phyloP scores from a whole-genome alignment of 2,113 vertebrate genomes.

The Psephotus haematonotus region DNA sequence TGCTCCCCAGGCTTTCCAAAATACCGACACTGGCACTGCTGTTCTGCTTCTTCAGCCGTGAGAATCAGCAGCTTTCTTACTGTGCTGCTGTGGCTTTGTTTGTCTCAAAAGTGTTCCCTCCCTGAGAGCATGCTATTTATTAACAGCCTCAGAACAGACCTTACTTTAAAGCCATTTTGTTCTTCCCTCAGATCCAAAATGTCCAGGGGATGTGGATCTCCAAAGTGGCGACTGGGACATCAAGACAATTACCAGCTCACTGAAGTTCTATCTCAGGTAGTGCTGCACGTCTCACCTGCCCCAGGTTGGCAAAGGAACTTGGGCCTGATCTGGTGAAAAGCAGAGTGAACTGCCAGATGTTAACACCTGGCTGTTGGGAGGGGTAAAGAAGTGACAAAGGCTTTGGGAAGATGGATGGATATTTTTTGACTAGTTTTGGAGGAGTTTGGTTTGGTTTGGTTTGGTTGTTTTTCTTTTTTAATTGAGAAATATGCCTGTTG shows the following conservation, averaged over 20 bases:
- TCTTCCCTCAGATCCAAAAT: slow-evolving; percentile 81
- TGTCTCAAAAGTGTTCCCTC: accelerated
- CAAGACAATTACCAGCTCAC: slow-evolving; percentile 95
- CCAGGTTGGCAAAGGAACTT: accelerated
- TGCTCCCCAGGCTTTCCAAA: not conserved
- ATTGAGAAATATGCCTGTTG: not conserved
- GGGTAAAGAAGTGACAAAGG: not conserved
- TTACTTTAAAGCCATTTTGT: not conserved
- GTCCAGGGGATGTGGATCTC: slow-evolving; percentile 90
- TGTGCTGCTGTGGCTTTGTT: not conserved
- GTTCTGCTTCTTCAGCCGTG: not conserved
- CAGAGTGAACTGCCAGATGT: not conserved
- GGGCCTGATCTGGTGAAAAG: not conserved
- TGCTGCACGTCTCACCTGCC: not conserved
- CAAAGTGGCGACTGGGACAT: slow-evolving; percentile 88
- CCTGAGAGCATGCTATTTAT: not conserved
- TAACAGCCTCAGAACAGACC: not conserved
- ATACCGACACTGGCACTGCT: not conserved
- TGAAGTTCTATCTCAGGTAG: slow-evolving; percentile 98
- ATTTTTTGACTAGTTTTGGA: not conserved
- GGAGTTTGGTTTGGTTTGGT: not conserved
- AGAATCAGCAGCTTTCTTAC: not conserved
- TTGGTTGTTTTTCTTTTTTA: not conserved
- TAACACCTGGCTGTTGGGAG: not conserved
- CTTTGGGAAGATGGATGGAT: not conserved